phyloP scores from a whole-genome alignment of 2,888 invertebrate genomes.

The Chydorus sphaericus region DNA sequence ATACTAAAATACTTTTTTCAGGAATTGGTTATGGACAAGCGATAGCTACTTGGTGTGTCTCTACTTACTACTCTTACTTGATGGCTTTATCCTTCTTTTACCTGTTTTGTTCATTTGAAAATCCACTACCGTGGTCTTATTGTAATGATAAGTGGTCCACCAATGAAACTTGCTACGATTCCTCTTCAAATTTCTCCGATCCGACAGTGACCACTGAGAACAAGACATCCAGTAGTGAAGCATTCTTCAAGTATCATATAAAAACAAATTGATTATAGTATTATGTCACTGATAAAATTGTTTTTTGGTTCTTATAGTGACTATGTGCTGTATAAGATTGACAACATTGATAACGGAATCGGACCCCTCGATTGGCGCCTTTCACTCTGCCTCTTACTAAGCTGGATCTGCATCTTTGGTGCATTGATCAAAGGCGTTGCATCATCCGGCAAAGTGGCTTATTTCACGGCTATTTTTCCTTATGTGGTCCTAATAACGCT shows the following conservation, averaged over 20 bases:
- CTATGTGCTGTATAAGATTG: slow-evolving; percentile 30
- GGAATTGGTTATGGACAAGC: slow-evolving; percentile 36
- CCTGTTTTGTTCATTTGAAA: slow-evolving; percentile 50
- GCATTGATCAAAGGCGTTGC: slow-evolving; percentile 40
- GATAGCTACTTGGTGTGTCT: slow-evolving; percentile 38
- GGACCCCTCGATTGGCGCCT: slow-evolving; percentile 52
- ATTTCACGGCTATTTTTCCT: slow-evolving; percentile 78
- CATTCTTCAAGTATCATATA: not conserved
- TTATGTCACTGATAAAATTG: not conserved
- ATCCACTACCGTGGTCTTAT: slow-evolving; percentile 53
- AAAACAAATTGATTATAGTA: not conserved
- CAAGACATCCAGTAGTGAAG: not conserved
- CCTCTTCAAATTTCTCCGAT: not conserved
- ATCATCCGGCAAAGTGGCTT: slow-evolving; percentile 37
- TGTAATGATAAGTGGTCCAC: slow-evolving; percentile 44
- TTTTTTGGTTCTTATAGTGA: not conserved
- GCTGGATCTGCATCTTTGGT: slow-evolving; percentile 53
- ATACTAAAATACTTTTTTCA: too few relatives aligned
- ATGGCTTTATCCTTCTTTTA: slow-evolving; percentile 59
- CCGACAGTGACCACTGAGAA: not conserved
- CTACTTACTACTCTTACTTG: slow-evolving; percentile 61
- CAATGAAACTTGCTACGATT: slow-evolving; percentile 10
- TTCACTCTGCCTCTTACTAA: slow-evolving; percentile 44
- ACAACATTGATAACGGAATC: slow-evolving; percentile 37
- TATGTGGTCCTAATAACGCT: slow-evolving; percentile 60